Evolutionary conservation across 1,140 invertebrate species (phyloP).

Genomic region (Solenopsis invicta): DNA sequence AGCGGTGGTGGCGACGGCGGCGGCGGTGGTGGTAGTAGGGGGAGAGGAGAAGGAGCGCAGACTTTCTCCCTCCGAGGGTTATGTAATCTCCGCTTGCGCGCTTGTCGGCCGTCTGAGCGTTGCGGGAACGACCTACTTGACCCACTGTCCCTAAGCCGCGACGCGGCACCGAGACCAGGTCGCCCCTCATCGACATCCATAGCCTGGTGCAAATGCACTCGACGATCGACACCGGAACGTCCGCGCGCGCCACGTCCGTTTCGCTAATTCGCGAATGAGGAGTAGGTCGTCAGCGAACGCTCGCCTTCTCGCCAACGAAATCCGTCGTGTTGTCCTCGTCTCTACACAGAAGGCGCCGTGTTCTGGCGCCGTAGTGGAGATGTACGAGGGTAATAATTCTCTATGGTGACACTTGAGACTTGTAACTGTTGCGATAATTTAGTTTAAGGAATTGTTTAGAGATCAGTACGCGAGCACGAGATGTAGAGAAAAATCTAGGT

Average conservation of each 20-base stretch:
- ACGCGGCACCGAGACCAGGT: conserved; percentile 67
- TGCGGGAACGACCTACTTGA: conserved; percentile 82
- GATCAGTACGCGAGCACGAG: neutral
- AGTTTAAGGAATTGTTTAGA: neutral
- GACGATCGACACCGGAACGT: conserved; percentile 54
- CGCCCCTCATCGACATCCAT: conserved; percentile 35
- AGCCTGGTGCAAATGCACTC: conserved; percentile 20
- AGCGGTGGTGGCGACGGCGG: conserved; percentile 40
- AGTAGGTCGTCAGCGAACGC: neutral
- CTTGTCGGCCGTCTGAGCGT: conserved; percentile 75
- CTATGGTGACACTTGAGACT: neutral
- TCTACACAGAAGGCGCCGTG: neutral
- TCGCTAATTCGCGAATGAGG: conserved; percentile 55
- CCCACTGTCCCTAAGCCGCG: conserved; percentile 75
- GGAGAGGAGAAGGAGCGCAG: conserved; percentile 63
- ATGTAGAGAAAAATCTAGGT: neutral
- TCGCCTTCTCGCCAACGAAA: neutral
- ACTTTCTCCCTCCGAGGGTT: conserved; percentile 80
- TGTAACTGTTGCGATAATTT: neutral
- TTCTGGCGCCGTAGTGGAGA: neutral
- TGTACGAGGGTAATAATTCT: conserved; percentile 4
- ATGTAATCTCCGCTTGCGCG: conserved; percentile 73
- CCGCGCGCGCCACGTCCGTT: conserved; percentile 34
- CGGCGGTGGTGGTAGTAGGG: neutral
- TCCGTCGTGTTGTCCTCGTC: neutral